Evolutionary conservation across 2,113 vertebrate species (phyloP).

Genomic region (Psittacara wagleri): DNA sequence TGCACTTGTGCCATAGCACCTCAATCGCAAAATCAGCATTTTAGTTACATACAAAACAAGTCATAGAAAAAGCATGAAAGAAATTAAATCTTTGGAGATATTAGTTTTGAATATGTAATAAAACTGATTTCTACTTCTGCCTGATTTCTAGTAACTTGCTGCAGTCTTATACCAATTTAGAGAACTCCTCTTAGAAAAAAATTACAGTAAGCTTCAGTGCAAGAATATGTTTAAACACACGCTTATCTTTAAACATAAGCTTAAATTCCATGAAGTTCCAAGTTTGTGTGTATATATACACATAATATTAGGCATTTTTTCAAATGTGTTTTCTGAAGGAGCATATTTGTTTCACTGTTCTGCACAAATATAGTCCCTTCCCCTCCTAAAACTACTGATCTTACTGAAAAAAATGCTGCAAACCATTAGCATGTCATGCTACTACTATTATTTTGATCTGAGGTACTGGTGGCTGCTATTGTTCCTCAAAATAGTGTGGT

Average conservation of each 20-base stretch:
- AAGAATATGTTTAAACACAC: not conserved
- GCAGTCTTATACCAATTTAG: not conserved
- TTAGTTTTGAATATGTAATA: not conserved
- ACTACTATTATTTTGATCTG: not conserved
- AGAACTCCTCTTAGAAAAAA: not conserved
- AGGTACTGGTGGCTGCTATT: not conserved
- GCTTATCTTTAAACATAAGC: not conserved
- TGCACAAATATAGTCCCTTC: not conserved
- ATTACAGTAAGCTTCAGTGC: not conserved
- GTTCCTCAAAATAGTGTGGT: not conserved
- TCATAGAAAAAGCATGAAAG: not conserved
- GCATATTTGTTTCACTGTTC: not conserved
- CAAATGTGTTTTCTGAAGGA: not conserved
- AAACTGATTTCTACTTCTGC: not conserved
- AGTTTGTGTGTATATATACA: not conserved
- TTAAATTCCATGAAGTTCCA: not conserved
- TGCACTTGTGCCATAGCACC: not conserved
- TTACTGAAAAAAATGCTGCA: not conserved
- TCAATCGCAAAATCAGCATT: not conserved
- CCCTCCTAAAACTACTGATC: not conserved
- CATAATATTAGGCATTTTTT: not conserved
- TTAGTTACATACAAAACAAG: not conserved
- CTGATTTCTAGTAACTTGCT: not conserved
- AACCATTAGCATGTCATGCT: not conserved
- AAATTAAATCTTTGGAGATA: not conserved